These are phyloP conservation scores for Paramormyrops hopkinsi DNA, from an alignment of 2,797 vertebrate genomes.

Conservation along the genomic window DNA sequence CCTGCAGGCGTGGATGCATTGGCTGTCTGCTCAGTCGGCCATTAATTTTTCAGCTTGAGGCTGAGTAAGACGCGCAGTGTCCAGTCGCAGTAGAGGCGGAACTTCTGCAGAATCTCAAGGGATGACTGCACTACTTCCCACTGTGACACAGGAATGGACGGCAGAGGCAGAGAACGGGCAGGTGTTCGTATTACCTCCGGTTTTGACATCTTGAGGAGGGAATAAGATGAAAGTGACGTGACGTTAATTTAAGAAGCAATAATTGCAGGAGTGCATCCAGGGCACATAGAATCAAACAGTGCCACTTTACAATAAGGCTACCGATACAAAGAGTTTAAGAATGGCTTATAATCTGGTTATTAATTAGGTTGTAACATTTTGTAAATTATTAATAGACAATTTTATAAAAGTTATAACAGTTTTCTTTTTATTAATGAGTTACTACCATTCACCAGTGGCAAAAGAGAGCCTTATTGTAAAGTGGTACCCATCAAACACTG, in stretches of 20 bases:
- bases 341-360: background rate
- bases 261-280: background rate
- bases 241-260: background rate
- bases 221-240: background rate
- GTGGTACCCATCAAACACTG: background rate
- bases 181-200: slow-evolving; percentile 55
- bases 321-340: background rate
- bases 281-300: background rate
- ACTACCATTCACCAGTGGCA: background rate
- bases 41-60: slow-evolving; percentile 59
- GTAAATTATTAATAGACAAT: background rate
- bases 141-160: slow-evolving; percentile 55
- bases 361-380: background rate
- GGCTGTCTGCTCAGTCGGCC: slow-evolving; percentile 41
- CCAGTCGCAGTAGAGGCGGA: slow-evolving; percentile 72
- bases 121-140: slow-evolving; percentile 70
- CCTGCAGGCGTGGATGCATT: background rate
- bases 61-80: slow-evolving; percentile 65
- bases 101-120: slow-evolving; percentile 67
- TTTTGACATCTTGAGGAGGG: slow-evolving; percentile 53
- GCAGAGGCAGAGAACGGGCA: slow-evolving; percentile 56
- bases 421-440: background rate
- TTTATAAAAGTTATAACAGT: background rate
- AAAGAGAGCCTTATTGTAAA: background rate
- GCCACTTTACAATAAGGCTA: background rate